A percentile compares a stretch with the other conserved stretches of the same genome.
phyloP scores from a whole-genome alignment of 2,888 invertebrate species.

The Osmoderma eremita region DNA sequence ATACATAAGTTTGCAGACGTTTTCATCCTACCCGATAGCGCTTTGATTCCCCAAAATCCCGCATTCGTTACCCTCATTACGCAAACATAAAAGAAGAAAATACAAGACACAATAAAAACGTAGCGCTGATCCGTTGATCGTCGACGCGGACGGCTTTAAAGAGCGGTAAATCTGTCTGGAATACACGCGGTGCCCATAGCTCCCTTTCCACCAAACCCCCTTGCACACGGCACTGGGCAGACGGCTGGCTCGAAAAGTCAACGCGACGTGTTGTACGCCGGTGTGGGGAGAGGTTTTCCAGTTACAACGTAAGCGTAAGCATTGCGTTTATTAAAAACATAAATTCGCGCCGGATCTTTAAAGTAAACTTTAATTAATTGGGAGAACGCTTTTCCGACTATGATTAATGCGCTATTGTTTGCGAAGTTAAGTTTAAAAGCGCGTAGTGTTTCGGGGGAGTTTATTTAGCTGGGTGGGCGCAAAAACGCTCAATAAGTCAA shows the following conservation, averaged over 20 bases:
- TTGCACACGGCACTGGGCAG: no score
- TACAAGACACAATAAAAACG: background rate
- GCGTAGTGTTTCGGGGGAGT: no score
- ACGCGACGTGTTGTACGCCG: background rate
- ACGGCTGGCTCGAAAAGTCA: background rate
- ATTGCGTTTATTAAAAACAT: slow-evolving; percentile 48
- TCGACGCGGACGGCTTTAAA: background rate
- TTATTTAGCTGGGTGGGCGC: no score
- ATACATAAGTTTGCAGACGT: no score
- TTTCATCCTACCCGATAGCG: background rate
- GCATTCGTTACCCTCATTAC: background rate
- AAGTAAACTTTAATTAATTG: slow-evolving; percentile 50
- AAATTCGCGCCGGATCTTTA: slow-evolving; percentile 47
- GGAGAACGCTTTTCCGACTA: slow-evolving; percentile 42
- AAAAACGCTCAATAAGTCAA: no score
- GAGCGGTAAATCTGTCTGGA: background rate
- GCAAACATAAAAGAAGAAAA: background rate
- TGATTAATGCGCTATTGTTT: slow-evolving; percentile 40
- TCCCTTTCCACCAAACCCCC: no score
- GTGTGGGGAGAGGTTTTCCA: no score
- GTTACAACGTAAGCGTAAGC: background rate
- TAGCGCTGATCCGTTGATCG: background rate
- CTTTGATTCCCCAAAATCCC: background rate
- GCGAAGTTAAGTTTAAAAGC: no score
- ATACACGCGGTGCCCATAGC: background rate